A percentile compares a stretch with the other conserved stretches of the same genome.
Conservation (phyloP, 2,888 invertebrate genomes). For the Andrena chrysosceles region DNA sequence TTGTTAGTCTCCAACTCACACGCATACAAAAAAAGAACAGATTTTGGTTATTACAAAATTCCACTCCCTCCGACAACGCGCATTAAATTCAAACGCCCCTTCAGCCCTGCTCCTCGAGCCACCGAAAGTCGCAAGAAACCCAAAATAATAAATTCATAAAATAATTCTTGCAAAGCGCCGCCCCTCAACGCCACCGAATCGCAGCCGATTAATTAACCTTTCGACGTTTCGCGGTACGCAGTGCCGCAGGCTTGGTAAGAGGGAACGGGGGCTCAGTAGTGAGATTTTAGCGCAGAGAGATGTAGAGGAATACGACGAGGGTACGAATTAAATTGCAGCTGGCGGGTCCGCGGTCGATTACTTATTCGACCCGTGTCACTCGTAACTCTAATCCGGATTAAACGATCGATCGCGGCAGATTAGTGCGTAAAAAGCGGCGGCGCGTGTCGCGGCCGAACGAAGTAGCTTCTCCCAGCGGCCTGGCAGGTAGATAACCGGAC, state of each 20-base stretch:
- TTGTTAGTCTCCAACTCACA: too few relatives aligned
- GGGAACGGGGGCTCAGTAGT: neutral
- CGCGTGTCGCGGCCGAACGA: conserved; percentile 38
- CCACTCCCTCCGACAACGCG: too few relatives aligned
- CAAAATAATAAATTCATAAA: conserved; percentile 24
- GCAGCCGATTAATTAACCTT: conserved; percentile 69
- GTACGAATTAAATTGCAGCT: conserved; percentile 70
- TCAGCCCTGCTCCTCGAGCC: too few relatives aligned
- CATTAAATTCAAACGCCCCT: too few relatives aligned
- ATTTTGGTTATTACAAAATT: too few relatives aligned
- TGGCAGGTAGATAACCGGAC: conserved; percentile 36
- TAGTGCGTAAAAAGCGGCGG: conserved; percentile 71
- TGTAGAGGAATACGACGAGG: neutral
- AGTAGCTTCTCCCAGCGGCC: neutral
- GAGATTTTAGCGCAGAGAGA: neutral
- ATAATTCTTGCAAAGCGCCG: neutral
- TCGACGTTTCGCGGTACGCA: conserved; percentile 54
- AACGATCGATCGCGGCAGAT: conserved; percentile 74
- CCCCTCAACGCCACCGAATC: conserved; percentile 41
- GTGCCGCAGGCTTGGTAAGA: conserved; percentile 55
- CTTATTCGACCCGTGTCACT: conserved; percentile 71
- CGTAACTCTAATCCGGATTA: conserved; percentile 76
- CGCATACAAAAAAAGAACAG: too few relatives aligned
- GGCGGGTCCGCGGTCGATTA: conserved; percentile 66
- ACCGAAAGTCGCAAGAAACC: too few relatives aligned